Base-by-base conservation (phyloP, 1,140 invertebrate genomes). In the Eriocheir sinensis region DNA sequence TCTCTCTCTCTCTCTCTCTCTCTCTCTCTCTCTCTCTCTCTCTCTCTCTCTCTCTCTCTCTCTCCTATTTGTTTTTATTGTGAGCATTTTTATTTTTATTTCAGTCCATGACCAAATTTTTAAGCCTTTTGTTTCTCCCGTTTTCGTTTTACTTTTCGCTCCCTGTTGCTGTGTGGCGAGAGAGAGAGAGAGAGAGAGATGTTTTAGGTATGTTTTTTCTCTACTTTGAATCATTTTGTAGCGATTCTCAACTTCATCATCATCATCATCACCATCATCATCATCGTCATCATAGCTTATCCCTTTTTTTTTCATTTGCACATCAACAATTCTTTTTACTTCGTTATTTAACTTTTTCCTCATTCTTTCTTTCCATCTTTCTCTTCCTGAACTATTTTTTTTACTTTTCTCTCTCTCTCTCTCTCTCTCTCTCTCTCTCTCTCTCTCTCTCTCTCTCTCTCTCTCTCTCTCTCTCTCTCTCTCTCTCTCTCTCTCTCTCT, bases 1-100 rank as follows among this genome's bases (percentile, higher is more conserved):
- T 80, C 60, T 91, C 60, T 91, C 60, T 80, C 60, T 91, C 34
- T 91, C 60, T 91, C 32, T 80, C 89, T 91, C 32, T 91, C 48
- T 60, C 38, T 83, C 32, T n/a, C 0, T 53, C 8, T n/a, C n/a
- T 34, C 30, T 44, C 40, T 8, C 15, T 2, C 30, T 48, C 32
- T 53, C 32, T 60, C 38, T 83, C 32, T n/a, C 0, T 53, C 8
- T n/a, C n/a, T 34, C 30, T 44, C 40, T 8, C 15, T 2, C 30
- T 48, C 32, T 53, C 32, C 27, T 53, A 21, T 32, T 91, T 53
- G n/a, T 36, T n/a, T 30, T n/a, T 72, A n/a, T 48, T 88, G n/a
- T 2, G 3, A 34, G 0, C n/a, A n/a, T 72, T n/a, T n/a, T n/a
- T 72, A 15, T n/a, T 72, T 72, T n/a, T 72, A 15, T 72, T 15